phyloP scores from a whole-genome alignment of 2,113 vertebrate species.

The Takifugu bimaculatus region DNA sequence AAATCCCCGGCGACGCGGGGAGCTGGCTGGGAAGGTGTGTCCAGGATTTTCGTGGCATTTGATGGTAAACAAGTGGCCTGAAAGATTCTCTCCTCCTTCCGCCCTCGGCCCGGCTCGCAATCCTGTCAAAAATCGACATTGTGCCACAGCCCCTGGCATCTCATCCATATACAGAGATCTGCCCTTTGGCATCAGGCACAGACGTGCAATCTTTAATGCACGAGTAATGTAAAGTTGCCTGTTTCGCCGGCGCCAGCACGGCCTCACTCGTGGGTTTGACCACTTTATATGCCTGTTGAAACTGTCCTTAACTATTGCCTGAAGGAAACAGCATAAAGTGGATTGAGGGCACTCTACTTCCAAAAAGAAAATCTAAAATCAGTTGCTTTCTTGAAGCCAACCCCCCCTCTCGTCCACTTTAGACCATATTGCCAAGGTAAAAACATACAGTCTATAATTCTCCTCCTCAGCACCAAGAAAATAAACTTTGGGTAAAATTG shows the following conservation, averaged over 20 bases:
- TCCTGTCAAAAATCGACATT: not conserved
- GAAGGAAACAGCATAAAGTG: no score
- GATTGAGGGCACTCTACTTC: no score
- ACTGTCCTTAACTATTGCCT: no score
- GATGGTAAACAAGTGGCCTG: slow-evolving; percentile 7
- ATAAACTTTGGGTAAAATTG: no score
- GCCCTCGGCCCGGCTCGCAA: not conserved
- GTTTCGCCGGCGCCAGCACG: not conserved
- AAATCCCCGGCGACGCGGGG: slow-evolving; percentile 4
- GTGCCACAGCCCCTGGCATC: not conserved
- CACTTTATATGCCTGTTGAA: no score
- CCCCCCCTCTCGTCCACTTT: no score
- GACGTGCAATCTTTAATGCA: not conserved
- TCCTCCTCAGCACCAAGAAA: no score
- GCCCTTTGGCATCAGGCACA: not conserved
- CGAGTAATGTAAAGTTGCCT: not conserved
- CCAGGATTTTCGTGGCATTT: slow-evolving; percentile 16
- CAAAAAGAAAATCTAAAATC: no score
- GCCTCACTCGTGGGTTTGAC: no score
- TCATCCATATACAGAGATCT: not conserved
- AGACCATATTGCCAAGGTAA: no score
- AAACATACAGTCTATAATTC: no score
- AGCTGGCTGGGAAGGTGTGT: slow-evolving; percentile 9
- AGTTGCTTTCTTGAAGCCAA: no score
- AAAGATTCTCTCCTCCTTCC: not conserved